Evolutionary conservation across 2,113 vertebrate species (phyloP).

Genomic region (Platycercus adscitus): DNA sequence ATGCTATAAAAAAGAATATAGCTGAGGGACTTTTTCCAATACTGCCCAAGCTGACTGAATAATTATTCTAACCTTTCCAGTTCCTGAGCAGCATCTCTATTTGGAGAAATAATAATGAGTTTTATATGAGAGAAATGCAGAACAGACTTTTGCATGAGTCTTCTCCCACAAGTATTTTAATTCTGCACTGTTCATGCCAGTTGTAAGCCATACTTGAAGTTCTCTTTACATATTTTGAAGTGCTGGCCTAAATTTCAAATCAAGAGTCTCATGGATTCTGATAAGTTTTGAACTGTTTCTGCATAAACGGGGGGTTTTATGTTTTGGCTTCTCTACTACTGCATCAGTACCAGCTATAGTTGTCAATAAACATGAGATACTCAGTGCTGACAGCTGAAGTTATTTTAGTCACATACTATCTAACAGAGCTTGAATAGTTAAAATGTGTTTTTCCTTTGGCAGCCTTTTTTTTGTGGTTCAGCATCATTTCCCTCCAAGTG

Average conservation of each 20-base stretch:
- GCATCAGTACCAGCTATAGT: background rate
- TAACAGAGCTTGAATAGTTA: background rate
- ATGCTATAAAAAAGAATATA: background rate
- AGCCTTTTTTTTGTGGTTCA: background rate
- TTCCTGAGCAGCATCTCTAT: background rate
- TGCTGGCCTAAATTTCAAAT: background rate
- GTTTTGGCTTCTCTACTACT: background rate
- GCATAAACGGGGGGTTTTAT: background rate
- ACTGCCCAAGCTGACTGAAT: background rate
- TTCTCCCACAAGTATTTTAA: background rate
- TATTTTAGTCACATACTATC: constrained; percentile 22
- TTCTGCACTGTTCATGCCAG: background rate
- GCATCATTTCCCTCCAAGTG: background rate
- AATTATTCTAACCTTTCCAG: background rate
- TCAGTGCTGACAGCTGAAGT: background rate
- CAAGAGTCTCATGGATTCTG: background rate
- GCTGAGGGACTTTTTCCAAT: background rate
- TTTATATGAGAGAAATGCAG: background rate
- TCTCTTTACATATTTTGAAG: background rate
- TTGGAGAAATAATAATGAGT: background rate
- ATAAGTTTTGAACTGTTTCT: background rate
- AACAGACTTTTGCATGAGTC: background rate
- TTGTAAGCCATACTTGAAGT: background rate
- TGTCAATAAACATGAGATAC: background rate
- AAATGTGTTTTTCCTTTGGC: constrained; percentile 10